Evolutionary conservation across 1,140 invertebrate genomes (phyloP).

Genomic region (Drosophila subpulchrella): DNA sequence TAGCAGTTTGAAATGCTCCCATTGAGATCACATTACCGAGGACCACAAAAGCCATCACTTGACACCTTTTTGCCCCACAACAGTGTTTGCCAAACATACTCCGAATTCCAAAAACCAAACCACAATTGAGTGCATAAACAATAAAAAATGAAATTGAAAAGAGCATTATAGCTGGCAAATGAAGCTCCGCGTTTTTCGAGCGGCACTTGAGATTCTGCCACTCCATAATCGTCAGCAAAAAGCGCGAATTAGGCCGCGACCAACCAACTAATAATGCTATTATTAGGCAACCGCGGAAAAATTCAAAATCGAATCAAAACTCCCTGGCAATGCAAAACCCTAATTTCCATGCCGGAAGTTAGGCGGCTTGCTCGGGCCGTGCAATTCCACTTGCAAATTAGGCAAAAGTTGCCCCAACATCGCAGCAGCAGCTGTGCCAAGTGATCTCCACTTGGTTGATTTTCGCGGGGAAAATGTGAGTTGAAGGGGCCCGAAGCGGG

Average conservation of each 20-base stretch:
- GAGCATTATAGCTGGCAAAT: constrained; percentile 14
- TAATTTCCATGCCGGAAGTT: constrained; percentile 78
- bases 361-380: constrained; percentile 49
- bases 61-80: constrained; percentile 30
- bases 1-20: constrained; percentile 9
- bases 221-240: constrained; percentile 20
- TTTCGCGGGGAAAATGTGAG: constrained; percentile 18
- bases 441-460: constrained; percentile 40
- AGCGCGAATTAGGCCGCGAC: constrained; percentile 40
- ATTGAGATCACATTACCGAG: constrained; percentile 36
- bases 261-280: constrained; percentile 67
- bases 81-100: constrained; percentile 32
- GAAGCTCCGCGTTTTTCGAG: constrained; percentile 6
- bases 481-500: constrained; percentile 15
- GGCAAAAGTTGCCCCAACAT: constrained; percentile 44
- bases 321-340: constrained; percentile 63
- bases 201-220: constrained; percentile 39
- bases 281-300: constrained; percentile 57
- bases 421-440: constrained; percentile 28
- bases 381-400: constrained; percentile 76
- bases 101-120: constrained; percentile 15
- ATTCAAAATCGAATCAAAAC: constrained; percentile 59
- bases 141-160: constrained; percentile 38
- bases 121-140: constrained; percentile 21
- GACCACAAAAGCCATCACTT: constrained; percentile 29